Base-by-base conservation (phyloP, 2,113 vertebrate genomes). In the Dipodomys ordii region DNA sequence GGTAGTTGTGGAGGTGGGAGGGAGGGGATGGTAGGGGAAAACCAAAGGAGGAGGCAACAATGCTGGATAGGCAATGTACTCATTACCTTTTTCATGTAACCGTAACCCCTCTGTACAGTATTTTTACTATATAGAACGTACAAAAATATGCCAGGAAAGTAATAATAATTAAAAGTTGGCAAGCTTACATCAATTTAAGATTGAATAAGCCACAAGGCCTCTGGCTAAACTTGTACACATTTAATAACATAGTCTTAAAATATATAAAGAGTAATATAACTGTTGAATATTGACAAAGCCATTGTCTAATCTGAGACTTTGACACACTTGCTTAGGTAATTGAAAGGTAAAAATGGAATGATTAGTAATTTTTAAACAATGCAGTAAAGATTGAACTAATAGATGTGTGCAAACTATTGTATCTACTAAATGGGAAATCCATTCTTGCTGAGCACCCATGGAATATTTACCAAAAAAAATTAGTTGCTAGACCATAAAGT, bases 331-430 rank as follows among this genome's bases (percentile, higher is more conserved):
- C 87, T 72, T 67, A 53, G 44, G 69, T 73, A 57, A 81, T 1
- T 90, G 83, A 85, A 77, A 82, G 10, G 92, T 46, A 20, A 74
- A 12, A 67, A 73, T 9, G 80, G 90, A 87, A 89, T 76, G 49
- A 80, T 91, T 39, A 72, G 53, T 23, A 84, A 94, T n/a, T 20
- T 60, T 57, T 71, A 49, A 79, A 65, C 30, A 71, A n/a, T 22
- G 62, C 53, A 83, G 89, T 78, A 79, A 79, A 83, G 30, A 64
- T 46, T 83, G 53, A 78, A 39, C 30, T 60, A 78, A 74, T 86
- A 68, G n/a, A 89, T 27, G 46, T 18, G 30, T 49, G 16, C 7
- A 76, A 25, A 85, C 57, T 73, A 93, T 15, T 62, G 30, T 10
- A 32, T 22, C 16, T 39, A 65, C 60, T 46, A 64, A 71, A n/a